Base-by-base conservation (phyloP, 2,888 invertebrate species). In the Drosophila nr. perissopoda region DNA sequence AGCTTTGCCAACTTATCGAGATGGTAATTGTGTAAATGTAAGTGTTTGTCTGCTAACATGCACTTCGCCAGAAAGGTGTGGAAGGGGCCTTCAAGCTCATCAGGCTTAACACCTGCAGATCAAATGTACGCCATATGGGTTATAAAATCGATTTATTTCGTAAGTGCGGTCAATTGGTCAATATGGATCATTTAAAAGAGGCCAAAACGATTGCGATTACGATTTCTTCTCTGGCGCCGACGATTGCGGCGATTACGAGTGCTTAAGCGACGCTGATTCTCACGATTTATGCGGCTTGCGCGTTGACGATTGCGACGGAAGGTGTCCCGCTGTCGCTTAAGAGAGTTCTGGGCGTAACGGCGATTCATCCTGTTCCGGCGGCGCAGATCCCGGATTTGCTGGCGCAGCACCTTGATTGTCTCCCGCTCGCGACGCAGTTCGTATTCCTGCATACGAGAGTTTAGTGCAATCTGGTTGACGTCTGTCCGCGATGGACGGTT, bases 381-480 rank as follows among this genome's bases (percentile, higher is more conserved):
- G 2, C 56, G 71, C 7, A 68, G 27, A 0, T 0, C 0, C 10
- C 11, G 1, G 34, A 85, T 62, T 40, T 65, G 69, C 2, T 49
- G 21, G 36, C 80, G 83, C 16, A 85, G 71, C 21, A 36, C 29
- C 21, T 85, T 73, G 66, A 80, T 75, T 31, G 65, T 7, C 0
- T 89, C 77, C 71, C 79, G 34, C 52, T 84, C 66, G 31, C 84
- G 82, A 2, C 80, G 84, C 11, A 87, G 16, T 34, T 85, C 85
- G 21, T 60, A 60, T 27, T 80, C 85, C 27, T 54, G 57, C 3
- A 68, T 27, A 16, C 81, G 57, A 16, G 65, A 7, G 0, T 25
- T 25, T 0, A n/a, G 18, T n/a, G 51, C 4, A 2, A 56, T 6
- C n/a, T 59, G 71, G 4, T 1, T 25, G 8, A 1, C 29, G 29